Base-by-base conservation (phyloP, 2,113 vertebrate genomes). In the Loxodonta africana region DNA sequence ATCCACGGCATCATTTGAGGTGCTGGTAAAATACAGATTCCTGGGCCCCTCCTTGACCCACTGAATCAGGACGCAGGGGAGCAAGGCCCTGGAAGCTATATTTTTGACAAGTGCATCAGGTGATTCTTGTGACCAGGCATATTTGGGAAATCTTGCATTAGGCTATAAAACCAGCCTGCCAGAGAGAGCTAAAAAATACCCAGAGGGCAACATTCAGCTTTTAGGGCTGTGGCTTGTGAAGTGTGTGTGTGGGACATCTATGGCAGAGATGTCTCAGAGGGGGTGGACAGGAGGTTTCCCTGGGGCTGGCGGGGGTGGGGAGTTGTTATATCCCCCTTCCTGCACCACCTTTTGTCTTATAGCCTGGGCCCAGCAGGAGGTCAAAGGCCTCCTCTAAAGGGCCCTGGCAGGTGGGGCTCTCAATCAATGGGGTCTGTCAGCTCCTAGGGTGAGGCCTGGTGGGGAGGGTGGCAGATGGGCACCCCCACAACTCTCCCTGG, bases 271-370 rank as follows among this genome's bases (percentile, higher is more conserved):
- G 0, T 33, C 78, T 46, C 44, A 4, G 82, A 37, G 28, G 25
- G 41, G 25, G 4, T 14, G 10, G 73, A 15, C 3, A 3, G 83
- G 41, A 20, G 48, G 67, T 60, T 26, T 23, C 23, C 63, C 26
- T 2, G 17, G 57, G 84, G 37, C 46, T 25, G 21, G 3, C 6
- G 8, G 82, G 28, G 51, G 33, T 20, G 4, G 26, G n/a, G 33
- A 1, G 17, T 6, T 3, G 2, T 8, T 5, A 0, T 8, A 1
- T 21, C n/a, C 14, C 30, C 74, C n/a, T 77, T 82, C 26, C 90
- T 1, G 7, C 0, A 0, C 2, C 25, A 14, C 62, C 44, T 7
- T 12, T 60, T 0, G 1, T 77, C 80, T 57, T 26, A 65, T 48
- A 26, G 85, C 60, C 89, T 76, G 10, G 21, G 46, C 30, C 20